Conservation (phyloP, 2,113 vertebrate species). For the Erythrocercus mccallii region DNA sequence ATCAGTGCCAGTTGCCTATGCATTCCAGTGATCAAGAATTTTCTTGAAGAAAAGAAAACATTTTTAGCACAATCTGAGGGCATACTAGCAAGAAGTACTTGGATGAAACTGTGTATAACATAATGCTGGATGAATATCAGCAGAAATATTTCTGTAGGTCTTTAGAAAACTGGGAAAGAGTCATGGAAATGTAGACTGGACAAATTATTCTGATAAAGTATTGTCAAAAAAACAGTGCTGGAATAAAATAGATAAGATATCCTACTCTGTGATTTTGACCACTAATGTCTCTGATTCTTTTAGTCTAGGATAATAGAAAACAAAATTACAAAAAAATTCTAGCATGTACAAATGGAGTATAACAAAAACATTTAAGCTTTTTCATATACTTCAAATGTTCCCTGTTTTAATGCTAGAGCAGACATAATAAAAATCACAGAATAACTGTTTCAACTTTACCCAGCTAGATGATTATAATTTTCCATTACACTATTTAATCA, state of each 20-base stretch:
- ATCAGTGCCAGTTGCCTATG: background rate
- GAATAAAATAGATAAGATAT: background rate
- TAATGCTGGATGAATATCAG: background rate
- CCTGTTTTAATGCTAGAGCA: background rate
- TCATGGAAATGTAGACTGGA: background rate
- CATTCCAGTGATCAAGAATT: background rate
- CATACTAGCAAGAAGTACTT: background rate
- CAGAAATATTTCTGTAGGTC: background rate
- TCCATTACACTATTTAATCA: background rate
- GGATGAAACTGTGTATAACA: background rate
- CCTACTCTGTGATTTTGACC: background rate
- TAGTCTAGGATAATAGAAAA: background rate
- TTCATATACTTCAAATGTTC: background rate
- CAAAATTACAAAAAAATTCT: background rate
- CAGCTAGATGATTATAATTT: background rate
- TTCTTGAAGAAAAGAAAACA: background rate
- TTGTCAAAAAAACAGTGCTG: background rate
- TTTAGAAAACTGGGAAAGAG: background rate
- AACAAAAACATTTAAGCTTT: background rate
- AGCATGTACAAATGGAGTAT: background rate
- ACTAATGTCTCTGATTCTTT: background rate
- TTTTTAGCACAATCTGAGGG: background rate
- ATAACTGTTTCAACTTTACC: background rate
- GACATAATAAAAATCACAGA: background rate
- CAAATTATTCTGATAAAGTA: background rate